These are phyloP conservation scores for Cyclargus thomasi DNA, from an alignment of 1,140 invertebrate species.

Conservation along the genomic window DNA sequence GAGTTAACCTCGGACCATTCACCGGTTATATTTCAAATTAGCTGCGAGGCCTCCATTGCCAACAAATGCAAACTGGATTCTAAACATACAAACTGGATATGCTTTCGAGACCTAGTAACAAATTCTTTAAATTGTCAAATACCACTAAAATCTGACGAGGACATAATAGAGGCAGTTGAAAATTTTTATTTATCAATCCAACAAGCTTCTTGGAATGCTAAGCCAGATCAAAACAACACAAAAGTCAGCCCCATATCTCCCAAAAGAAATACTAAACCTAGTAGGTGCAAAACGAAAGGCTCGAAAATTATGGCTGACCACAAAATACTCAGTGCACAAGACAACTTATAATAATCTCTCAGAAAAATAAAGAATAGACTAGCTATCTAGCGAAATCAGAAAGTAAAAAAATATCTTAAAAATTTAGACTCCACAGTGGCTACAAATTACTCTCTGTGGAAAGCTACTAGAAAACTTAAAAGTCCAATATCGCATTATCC, in stretches of 20 bases:
- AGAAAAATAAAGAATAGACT: slow-evolving; percentile 23
- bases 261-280: slow-evolving; percentile 17
- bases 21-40: slow-evolving; percentile 22
- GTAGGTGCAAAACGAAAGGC: slow-evolving; percentile 24
- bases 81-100: slow-evolving; percentile 22
- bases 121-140: slow-evolving; percentile 21
- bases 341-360: slow-evolving; percentile 23
- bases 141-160: slow-evolving; percentile 24
- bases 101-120: slow-evolving; percentile 17
- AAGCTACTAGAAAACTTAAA: slow-evolving; percentile 17
- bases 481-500: slow-evolving; percentile 13
- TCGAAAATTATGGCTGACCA: slow-evolving; percentile 27
- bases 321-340: slow-evolving; percentile 20
- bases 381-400: slow-evolving; percentile 18
- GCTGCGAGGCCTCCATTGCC: neutral
- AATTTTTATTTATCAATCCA: slow-evolving; percentile 28
- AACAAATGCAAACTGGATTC: slow-evolving; percentile 17
- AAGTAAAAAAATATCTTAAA: slow-evolving; percentile 22
- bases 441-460: slow-evolving; percentile 31
- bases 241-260: neutral
- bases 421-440: slow-evolving; percentile 21
- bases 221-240: neutral
- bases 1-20: slow-evolving; percentile 25
- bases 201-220: slow-evolving; percentile 27
- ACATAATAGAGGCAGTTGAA: slow-evolving; percentile 29